A percentile compares a stretch with the other conserved stretches of the same genome.
Conservation (phyloP, 2,888 invertebrate genomes). For the Chalcosyrphus nemorum region DNA sequence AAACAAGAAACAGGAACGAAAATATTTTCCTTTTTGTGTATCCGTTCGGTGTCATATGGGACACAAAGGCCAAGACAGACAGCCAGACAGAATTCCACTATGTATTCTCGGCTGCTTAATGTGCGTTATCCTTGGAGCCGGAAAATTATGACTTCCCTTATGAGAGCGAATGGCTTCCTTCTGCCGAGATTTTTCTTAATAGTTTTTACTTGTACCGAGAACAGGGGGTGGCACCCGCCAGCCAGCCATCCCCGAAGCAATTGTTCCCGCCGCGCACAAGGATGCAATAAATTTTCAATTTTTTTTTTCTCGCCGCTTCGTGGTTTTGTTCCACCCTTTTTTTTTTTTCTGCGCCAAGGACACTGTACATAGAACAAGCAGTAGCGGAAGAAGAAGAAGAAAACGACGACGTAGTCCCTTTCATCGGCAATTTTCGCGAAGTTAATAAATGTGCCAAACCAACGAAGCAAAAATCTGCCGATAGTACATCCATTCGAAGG, state of each 20-base stretch:
- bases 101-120: constrained; percentile 22
- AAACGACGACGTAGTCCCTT: constrained; percentile 25
- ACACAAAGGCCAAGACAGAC: constrained; percentile 49
- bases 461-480: constrained; percentile 37
- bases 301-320: constrained; percentile 31
- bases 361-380: too few species aligned
- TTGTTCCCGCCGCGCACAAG: constrained; percentile 42
- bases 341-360: too few species aligned
- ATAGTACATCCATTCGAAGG: constrained; percentile 39
- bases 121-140: constrained; percentile 65
- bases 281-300: constrained; percentile 68
- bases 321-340: constrained; percentile 50
- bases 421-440: constrained; percentile 50
- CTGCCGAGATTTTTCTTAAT: constrained; percentile 65
- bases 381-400: background rate
- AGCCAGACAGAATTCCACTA: constrained; percentile 34
- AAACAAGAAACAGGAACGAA: constrained; percentile 58
- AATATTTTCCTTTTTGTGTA: constrained; percentile 63
- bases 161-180: constrained; percentile 68
- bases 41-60: constrained; percentile 56
- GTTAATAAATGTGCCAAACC: constrained; percentile 66
- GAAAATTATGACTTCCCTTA: constrained; percentile 72
- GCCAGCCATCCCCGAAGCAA: constrained; percentile 24
- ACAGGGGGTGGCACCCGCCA: background rate
- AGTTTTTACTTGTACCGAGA: constrained; percentile 34